Conservation (phyloP, 2,113 vertebrate genomes). For the Pagrus major region DNA sequence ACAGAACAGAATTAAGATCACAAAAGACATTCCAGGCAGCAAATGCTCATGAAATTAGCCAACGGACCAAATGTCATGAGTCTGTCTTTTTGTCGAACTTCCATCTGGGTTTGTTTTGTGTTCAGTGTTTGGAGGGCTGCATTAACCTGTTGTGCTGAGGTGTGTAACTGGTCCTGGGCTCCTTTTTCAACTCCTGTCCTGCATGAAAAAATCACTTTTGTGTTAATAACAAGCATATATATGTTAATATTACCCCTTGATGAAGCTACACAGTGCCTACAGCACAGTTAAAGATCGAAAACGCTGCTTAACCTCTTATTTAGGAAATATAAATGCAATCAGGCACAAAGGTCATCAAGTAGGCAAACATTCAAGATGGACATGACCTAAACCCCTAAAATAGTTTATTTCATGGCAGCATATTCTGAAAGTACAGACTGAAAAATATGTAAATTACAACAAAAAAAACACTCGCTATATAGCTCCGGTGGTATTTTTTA, state of each 20-base stretch:
- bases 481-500: too few species aligned
- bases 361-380: neutral
- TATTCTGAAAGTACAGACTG: neutral
- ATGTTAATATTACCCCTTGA: neutral
- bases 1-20: neutral
- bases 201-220: neutral
- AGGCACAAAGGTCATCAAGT: neutral
- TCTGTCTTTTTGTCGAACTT: neutral
- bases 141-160: constrained; percentile 12
- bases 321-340: neutral
- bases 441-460: neutral
- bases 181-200: constrained; percentile 34
- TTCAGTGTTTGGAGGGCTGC: constrained; percentile 1
- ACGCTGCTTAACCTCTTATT: neutral
- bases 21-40: constrained; percentile 1
- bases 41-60: neutral
- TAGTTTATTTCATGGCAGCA: neutral
- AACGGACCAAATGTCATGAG: neutral
- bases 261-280: neutral
- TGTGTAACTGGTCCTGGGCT: neutral
- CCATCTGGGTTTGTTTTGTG: neutral
- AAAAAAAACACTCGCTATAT: neutral
- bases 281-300: neutral
- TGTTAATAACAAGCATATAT: neutral
- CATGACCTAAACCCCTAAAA: neutral